These are phyloP conservation scores for Cataglyphis altisquamis DNA, from an alignment of 2,888 invertebrate species.

Conservation along the genomic window DNA sequence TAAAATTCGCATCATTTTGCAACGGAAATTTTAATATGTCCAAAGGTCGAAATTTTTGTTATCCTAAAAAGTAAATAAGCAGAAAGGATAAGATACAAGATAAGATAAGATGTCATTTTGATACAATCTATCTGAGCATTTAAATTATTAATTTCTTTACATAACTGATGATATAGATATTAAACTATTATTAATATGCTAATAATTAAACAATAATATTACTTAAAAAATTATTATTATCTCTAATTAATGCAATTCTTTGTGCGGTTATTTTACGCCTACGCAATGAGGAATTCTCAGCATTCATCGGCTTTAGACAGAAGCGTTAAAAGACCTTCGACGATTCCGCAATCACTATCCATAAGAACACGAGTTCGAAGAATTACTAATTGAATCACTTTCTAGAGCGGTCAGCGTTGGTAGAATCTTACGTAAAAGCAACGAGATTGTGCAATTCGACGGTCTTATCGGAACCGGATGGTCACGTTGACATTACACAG, in stretches of 20 bases:
- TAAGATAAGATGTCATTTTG: not conserved
- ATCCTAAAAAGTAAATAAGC: conserved; percentile 59
- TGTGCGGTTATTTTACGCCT: not conserved
- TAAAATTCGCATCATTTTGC: conserved; percentile 79
- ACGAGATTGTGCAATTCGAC: conserved; percentile 22
- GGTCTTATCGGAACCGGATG: conserved; percentile 8
- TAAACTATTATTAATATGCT: not conserved
- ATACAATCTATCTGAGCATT: not conserved
- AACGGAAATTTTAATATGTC: conserved; percentile 44
- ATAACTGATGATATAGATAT: not conserved
- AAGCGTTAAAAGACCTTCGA: conserved; percentile 33
- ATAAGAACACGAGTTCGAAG: conserved; percentile 31
- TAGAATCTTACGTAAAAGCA: conserved; percentile 36
- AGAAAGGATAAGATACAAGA: not conserved
- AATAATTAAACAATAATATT: not conserved
- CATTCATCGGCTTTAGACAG: not conserved
- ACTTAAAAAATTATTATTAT: not conserved
- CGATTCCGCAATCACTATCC: conserved; percentile 23
- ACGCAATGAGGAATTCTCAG: not conserved
- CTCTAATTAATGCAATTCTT: not conserved
- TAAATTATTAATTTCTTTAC: not conserved
- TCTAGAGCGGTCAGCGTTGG: conserved; percentile 22
- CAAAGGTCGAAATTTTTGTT: conserved; percentile 58
- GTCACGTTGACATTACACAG: not conserved
- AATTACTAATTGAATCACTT: conserved; percentile 31